Evolutionary conservation across 2,797 vertebrate species (phyloP).

Genomic region (Cephalopachus bancanus): DNA sequence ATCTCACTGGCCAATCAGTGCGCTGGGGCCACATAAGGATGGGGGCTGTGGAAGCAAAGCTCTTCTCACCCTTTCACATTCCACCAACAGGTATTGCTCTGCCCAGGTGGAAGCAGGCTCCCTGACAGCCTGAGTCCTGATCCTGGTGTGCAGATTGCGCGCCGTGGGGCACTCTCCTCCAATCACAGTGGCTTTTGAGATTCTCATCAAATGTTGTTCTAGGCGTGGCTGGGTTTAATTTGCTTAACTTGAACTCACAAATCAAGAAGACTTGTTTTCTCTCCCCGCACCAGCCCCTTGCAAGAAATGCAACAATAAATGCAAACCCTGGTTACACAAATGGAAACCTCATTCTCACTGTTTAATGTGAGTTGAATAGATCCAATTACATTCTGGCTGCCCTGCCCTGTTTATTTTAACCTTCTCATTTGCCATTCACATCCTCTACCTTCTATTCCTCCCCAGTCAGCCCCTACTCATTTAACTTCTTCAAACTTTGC

Average conservation of each 20-base stretch:
- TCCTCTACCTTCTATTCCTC: no score
- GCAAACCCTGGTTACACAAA: not conserved
- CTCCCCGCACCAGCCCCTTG: no score
- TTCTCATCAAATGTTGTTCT: not conserved
- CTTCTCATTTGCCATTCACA: not conserved
- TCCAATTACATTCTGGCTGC: not conserved
- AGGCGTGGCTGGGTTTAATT: no score
- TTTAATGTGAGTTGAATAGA: not conserved
- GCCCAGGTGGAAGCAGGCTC: rapidly evolving
- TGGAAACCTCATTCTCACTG: not conserved
- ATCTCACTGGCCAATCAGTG: no score
- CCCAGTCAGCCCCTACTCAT: not conserved
- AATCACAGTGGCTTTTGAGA: not conserved
- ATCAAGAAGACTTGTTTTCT: not conserved
- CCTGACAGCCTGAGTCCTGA: rapidly evolving
- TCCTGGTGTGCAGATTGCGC: no score
- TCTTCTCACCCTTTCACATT: not conserved
- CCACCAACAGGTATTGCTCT: rapidly evolving
- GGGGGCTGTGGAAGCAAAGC: not conserved
- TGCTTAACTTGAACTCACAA: not conserved
- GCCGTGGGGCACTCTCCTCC: no score
- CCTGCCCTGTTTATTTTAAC: not conserved
- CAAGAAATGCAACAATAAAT: not conserved
- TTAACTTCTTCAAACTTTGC: not conserved
- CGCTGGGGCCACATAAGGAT: not conserved